Evolutionary conservation across 2,888 invertebrate genomes (phyloP).

Genomic region (Cylloceria caligata): DNA sequence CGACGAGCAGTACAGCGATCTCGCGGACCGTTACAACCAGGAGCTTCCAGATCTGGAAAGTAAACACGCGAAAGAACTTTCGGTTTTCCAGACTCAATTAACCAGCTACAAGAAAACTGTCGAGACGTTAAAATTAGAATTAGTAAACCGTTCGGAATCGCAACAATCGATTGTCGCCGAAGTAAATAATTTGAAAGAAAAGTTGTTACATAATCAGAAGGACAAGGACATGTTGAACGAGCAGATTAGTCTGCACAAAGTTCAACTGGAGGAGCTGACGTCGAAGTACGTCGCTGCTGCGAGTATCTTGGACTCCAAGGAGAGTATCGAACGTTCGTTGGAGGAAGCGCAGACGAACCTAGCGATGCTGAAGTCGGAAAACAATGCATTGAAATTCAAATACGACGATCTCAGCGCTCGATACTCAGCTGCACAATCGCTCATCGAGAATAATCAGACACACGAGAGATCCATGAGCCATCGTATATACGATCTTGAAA

Average conservation of each 20-base stretch:
- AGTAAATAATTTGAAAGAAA: slow-evolving; percentile 72
- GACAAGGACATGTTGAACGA: slow-evolving; percentile 78
- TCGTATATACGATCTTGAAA: slow-evolving; percentile 77
- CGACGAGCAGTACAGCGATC: slow-evolving; percentile 75
- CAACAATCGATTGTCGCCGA: slow-evolving; percentile 75
- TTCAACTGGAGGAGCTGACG: slow-evolving; percentile 81
- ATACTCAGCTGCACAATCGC: slow-evolving; percentile 77
- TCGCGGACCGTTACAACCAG: slow-evolving; percentile 76
- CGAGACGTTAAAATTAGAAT: slow-evolving; percentile 79
- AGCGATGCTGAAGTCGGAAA: slow-evolving; percentile 76
- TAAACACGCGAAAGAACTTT: slow-evolving; percentile 80
- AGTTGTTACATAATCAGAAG: slow-evolving; percentile 74
- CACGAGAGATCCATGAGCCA: slow-evolving; percentile 77
- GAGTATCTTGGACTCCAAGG: slow-evolving; percentile 81
- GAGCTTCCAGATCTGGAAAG: slow-evolving; percentile 77
- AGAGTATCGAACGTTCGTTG: slow-evolving; percentile 82
- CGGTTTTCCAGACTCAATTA: slow-evolving; percentile 79
- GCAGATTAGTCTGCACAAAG: slow-evolving; percentile 78
- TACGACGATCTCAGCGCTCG: slow-evolving; percentile 79
- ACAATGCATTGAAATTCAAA: slow-evolving; percentile 76
- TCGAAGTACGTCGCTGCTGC: slow-evolving; percentile 79
- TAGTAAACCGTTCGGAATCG: slow-evolving; percentile 76
- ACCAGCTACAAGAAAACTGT: slow-evolving; percentile 79
- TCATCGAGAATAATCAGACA: slow-evolving; percentile 77
- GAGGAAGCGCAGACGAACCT: slow-evolving; percentile 80